These are phyloP conservation scores for Troglohyphantes excavatus DNA, from an alignment of 2,888 invertebrate genomes.

Conservation along the genomic window DNA sequence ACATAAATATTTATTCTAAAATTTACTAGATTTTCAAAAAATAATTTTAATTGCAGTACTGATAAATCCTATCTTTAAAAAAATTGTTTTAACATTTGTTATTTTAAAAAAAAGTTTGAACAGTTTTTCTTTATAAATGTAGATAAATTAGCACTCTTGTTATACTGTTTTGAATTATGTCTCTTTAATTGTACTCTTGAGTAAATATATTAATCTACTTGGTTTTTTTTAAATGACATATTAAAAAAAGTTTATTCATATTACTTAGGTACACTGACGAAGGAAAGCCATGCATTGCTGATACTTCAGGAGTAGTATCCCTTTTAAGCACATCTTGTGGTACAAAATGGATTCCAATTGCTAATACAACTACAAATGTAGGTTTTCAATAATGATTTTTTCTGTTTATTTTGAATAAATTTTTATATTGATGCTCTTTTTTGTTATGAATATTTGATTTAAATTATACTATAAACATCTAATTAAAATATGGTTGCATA, in stretches of 20 bases:
- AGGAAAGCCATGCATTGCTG: constrained; percentile 90
- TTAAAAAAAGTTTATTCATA: background rate
- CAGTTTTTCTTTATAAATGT: too few species aligned
- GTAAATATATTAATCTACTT: background rate
- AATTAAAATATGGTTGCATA: background rate
- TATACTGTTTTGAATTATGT: background rate
- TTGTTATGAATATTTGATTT: background rate
- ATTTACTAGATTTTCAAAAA: too few species aligned
- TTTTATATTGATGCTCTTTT: background rate
- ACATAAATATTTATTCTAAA: too few species aligned
- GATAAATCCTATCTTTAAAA: too few species aligned
- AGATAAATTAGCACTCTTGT: too few species aligned
- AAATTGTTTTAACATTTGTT: too few species aligned
- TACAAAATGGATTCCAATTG: constrained; percentile 91
- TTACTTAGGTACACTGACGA: constrained; percentile 92
- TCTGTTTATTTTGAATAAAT: background rate
- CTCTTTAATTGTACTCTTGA: background rate
- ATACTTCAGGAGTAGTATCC: constrained; percentile 89
- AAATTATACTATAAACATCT: background rate
- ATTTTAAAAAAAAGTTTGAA: too few species aligned
- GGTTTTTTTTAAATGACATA: background rate
- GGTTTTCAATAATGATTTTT: constrained; percentile 81
- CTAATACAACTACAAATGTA: constrained; percentile 89
- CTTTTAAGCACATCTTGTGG: constrained; percentile 87
- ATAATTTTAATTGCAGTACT: too few species aligned